Base-by-base conservation (phyloP, 2,797 vertebrate species). In the Lateolabrax maculatus region DNA sequence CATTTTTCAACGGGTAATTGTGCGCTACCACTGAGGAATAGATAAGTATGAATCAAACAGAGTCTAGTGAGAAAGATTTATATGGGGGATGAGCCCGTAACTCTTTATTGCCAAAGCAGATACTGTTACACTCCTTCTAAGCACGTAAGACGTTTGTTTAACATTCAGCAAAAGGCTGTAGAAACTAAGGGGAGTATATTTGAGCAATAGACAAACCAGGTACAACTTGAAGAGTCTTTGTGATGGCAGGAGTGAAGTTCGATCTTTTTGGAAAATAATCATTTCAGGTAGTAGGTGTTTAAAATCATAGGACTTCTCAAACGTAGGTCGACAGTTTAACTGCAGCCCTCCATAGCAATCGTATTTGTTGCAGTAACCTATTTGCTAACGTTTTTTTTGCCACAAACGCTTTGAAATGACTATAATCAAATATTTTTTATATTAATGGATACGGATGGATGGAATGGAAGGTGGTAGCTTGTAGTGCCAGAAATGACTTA, bases 1-100 rank as follows among this genome's bases (percentile, higher is more conserved):
- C 81, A 85, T 84, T 91, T 89, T 87, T 90, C 80, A 85, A 80
- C n/a, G 49, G 69, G 67, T 89, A 92, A 92, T 92, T 92, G 91
- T 90, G 70, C 12, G 7, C 37, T 86, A 76, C 85, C 73, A 39
- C 85, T 68, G 84, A 87, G 87, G 89, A 89, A 87, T 75, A 82
- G 89, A 89, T 88, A 90, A 89, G 79, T 77, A 72, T 23, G 69
- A 85, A 75, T 84, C 77, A 75, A 87, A 78, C 78, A 75, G 74
- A 85, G 83, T 84, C 73, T 58, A 65, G 72, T 62, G 69, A 67
- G 79, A 75, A 83, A 80, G 74, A 79, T 88, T 87, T 84, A 72
- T 81, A 61, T 48, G 65, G 75, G 15, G 65, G 67, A 92, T 78
- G 71, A 86, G 85, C 44, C 62, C 46, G 21, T 75, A 81, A 85